Evolutionary conservation across 2,113 vertebrate genomes (phyloP), one percentile per base, ranked within the genome.

Genomic region (Amblyornis subalaris): DNA sequence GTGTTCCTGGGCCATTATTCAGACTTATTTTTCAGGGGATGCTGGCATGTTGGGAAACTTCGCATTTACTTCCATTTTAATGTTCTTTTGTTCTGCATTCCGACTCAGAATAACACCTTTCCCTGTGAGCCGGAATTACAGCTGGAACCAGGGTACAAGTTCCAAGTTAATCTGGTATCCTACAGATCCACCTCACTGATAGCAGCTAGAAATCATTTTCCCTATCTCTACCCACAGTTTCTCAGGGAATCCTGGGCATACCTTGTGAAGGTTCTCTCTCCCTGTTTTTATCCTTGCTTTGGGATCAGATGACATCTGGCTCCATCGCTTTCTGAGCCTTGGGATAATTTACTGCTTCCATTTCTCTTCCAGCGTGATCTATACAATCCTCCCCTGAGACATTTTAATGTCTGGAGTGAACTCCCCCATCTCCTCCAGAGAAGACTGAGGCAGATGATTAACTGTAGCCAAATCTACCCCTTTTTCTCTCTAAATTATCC

Each of bases 391-490:
- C 90, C 75, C 82, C 48, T 60, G 93, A 91, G 95, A 95, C 24
- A 8, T 84, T 90, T 90, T 78, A 80, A 67, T 64, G 88, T 75
- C 79, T 94, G 88, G 57, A 93, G 88, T 86, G 65, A 94, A 86
- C 79, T 92, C 88, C 73, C 82, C 76, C 79, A 65, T 91, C 85
- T 86, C 74, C 72, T 76, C 73, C 2, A 0, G 87, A 70, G 91
- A 94, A 84, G 55, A 64, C 48, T 61, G 75, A 88, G 90, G 83
- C 79, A 94, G 90, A 90, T 78, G 85, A 93, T 93, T 93, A 95
- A 92, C 85, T 69, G 79, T 47, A 84, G 92, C 61, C 85, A 86
- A 86, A 74, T 71, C 93, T 89, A 65, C 66, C 87, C 45, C 38
- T 53, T 65, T 88, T 95, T 88, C 72, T 84, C 79, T 61, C 72